Evolutionary conservation across 1,140 invertebrate genomes (phyloP), one percentile per base, ranked within the genome.

Genomic region (Zaprionus taronus): DNA sequence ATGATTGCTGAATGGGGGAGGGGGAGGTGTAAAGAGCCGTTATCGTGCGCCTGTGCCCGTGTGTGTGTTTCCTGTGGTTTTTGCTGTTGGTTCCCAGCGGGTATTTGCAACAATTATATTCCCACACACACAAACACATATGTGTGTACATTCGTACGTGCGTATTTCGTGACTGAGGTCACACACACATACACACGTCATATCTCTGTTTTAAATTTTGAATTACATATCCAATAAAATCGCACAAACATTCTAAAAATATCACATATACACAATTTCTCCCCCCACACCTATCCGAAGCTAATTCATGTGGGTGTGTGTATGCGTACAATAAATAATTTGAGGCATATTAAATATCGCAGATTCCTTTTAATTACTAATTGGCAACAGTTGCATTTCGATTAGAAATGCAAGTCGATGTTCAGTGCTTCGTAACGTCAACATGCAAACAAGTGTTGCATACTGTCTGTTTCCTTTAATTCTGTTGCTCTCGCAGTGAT

Each of bases 181-280:
- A 34, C 31, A 31, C 28, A 4, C 31, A 34, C 2, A 11, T 2
- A 34, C 31, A 34, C 31, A 63, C 79, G 62, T 74, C 66, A 80
- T 65, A 60, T 57, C 26, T 49, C 20, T 26, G 47, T 73, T 64
- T 77, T 24, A 51, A 71, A 67, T 79, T 80, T 73, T 56, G 34
- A 66, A 72, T 77, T 77, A 53, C 58, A 70, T 69, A 63, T 66
- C 70, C 66, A 70, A 80, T 80, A 80, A 66, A 74, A 67, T 80
- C 72, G 71, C 41, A 67, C 67, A 62, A 72, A 76, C 55, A 63
- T 69, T 80, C 73, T 77, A 72, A 70, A 66, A 73, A 77, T 78
- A 83, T 75, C 64, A 61, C 74, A 72, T 78, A 83, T 75, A 66
- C 64, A 61, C 74, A 72, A 62, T 41, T 53, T 58, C 7, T 17